These are phyloP conservation scores for Panopea generosa DNA, from an alignment of 2,888 invertebrate genomes.

Conservation along the genomic window DNA sequence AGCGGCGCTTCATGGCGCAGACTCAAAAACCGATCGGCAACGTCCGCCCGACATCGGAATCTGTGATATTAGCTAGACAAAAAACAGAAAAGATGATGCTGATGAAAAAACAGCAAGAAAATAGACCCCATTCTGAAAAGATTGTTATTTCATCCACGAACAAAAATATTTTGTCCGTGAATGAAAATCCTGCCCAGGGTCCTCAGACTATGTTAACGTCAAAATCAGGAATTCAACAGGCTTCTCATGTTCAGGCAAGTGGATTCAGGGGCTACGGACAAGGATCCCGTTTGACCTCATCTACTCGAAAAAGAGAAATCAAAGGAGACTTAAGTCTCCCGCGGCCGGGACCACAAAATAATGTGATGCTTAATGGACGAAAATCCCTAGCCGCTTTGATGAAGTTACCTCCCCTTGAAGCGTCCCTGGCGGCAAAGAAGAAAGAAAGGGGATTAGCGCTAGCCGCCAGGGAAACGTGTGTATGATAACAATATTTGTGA, in stretches of 20 bases:
- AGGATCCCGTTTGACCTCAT: slow-evolving; percentile 39
- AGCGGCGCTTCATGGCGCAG: slow-evolving; percentile 56
- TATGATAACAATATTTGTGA: slow-evolving; percentile 31
- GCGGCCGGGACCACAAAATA: slow-evolving; percentile 44
- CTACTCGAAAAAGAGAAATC: slow-evolving; percentile 39
- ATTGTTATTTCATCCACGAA: slow-evolving; percentile 43
- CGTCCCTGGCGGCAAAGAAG: slow-evolving; percentile 55
- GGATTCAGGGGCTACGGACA: slow-evolving; percentile 59
- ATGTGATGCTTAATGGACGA: slow-evolving; percentile 41
- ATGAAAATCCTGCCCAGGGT: slow-evolving; percentile 57
- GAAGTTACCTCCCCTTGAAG: slow-evolving; percentile 69
- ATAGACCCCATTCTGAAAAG: slow-evolving; percentile 63
- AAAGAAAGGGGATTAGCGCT: slow-evolving; percentile 57
- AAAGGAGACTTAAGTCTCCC: slow-evolving; percentile 55
- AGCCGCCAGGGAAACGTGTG: slow-evolving; percentile 58
- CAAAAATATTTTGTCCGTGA: slow-evolving; percentile 50
- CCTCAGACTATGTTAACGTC: slow-evolving; percentile 55
- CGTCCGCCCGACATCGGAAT: slow-evolving; percentile 60
- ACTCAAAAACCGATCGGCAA: slow-evolving; percentile 36
- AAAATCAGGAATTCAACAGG: slow-evolving; percentile 48
- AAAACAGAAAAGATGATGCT: slow-evolving; percentile 62
- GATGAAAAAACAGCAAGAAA: slow-evolving; percentile 56
- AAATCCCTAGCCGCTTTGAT: slow-evolving; percentile 63
- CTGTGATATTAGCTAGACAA: slow-evolving; percentile 62
- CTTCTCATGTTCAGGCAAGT: slow-evolving; percentile 50